These are phyloP conservation scores for Entelurus aequoreus DNA, from an alignment of 2,113 vertebrate genomes.

Conservation along the genomic window DNA sequence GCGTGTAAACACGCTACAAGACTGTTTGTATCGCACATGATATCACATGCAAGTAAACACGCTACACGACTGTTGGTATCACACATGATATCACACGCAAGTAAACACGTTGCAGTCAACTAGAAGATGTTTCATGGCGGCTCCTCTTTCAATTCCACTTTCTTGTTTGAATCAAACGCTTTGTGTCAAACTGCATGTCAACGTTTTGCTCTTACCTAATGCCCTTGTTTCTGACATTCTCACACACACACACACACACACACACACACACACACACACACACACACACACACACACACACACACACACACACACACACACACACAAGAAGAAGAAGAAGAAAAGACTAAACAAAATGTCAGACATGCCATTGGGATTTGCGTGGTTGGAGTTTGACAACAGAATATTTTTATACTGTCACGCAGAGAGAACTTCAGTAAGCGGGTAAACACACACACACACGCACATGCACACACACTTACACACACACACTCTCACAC, in stretches of 20 bases:
- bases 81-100: too few relatives aligned
- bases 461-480: too few relatives aligned
- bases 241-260: conserved; percentile 2
- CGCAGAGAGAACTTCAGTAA: conserved; percentile 4
- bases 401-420: conserved; percentile 21
- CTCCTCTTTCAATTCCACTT: conserved; percentile 16
- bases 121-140: neutral
- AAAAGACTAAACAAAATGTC: conserved; percentile 22
- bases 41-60: too few relatives aligned
- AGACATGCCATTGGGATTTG: conserved; percentile 35
- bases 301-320: too few relatives aligned
- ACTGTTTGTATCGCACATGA: too few relatives aligned
- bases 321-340: too few relatives aligned
- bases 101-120: too few relatives aligned
- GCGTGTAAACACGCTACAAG: too few relatives aligned
- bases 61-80: too few relatives aligned
- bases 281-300: too few relatives aligned
- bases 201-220: conserved; percentile 23
- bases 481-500: too few relatives aligned
- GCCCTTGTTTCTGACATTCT: conserved; percentile 24
- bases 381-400: conserved; percentile 25
- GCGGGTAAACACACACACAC: neutral
- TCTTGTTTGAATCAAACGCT: conserved; percentile 21
- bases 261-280: neutral
- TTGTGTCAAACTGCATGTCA: conserved; percentile 19